These are phyloP conservation scores for Lipophrys pholis DNA, from an alignment of 2,113 vertebrate species.

Conservation along the genomic window DNA sequence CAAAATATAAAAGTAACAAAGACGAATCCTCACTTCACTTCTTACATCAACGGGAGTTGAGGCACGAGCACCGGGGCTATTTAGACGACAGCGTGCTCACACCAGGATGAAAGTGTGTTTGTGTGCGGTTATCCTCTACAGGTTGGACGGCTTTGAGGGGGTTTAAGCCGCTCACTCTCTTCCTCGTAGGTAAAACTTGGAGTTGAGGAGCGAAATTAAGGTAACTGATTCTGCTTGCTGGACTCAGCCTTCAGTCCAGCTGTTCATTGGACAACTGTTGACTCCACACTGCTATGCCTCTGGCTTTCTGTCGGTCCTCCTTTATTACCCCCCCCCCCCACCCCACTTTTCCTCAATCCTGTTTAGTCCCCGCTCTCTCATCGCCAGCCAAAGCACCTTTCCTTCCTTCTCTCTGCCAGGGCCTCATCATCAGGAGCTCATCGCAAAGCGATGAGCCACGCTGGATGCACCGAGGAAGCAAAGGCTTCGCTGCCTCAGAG, in stretches of 20 bases:
- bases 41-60: background rate
- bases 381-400: slow-evolving; percentile 17
- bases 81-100: background rate
- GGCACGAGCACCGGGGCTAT: background rate
- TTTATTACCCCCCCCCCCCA: background rate
- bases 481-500: slow-evolving; percentile 10
- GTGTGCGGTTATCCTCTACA: slow-evolving; percentile 3
- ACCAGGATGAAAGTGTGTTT: background rate
- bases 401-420: slow-evolving; percentile 19
- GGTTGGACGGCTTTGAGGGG: slow-evolving; percentile 11
- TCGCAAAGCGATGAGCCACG: slow-evolving; percentile 28
- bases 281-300: slow-evolving; percentile 31
- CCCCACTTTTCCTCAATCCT: slow-evolving; percentile 1
- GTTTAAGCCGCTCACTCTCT: slow-evolving; percentile 18
- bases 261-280: slow-evolving; percentile 48
- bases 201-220: slow-evolving; percentile 44
- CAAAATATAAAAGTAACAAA: slow-evolving; percentile 7
- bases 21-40: background rate
- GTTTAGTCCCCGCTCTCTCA: background rate
- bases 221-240: slow-evolving; percentile 2
- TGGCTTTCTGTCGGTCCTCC: slow-evolving; percentile 12
- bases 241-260: slow-evolving; percentile 12
- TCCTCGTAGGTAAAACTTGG: background rate
- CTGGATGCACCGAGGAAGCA: slow-evolving; percentile 41
- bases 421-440: slow-evolving; percentile 32